These are phyloP conservation scores for Ormyrus thymus DNA, from an alignment of 2,888 invertebrate species.

Conservation along the genomic window DNA sequence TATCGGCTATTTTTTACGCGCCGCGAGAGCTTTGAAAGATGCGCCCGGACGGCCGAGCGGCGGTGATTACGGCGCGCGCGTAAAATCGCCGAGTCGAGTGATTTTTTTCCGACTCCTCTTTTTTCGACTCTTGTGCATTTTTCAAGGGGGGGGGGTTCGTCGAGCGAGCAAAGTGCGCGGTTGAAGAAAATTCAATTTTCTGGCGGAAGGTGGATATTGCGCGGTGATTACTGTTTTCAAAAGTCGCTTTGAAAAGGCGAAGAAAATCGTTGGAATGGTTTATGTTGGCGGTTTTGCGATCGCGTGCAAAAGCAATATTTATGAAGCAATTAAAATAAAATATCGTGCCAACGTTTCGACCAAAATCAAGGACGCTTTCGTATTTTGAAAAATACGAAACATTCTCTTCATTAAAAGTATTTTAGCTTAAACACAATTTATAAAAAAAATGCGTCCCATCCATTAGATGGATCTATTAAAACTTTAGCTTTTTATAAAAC, in stretches of 20 bases:
- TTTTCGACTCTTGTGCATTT: no score
- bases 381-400: not conserved
- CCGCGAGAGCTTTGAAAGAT: constrained; percentile 12
- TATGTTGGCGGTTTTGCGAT: not conserved
- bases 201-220: not conserved
- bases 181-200: no score
- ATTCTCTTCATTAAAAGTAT: not conserved
- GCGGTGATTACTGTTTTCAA: constrained; percentile 12
- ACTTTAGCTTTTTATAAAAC: no score
- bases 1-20: constrained; percentile 19
- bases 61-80: no score
- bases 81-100: no score
- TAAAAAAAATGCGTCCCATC: no score
- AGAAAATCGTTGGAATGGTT: no score
- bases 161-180: no score
- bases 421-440: no score
- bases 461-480: no score
- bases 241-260: not conserved
- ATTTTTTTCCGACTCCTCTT: no score
- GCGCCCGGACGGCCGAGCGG: not conserved
- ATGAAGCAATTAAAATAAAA: not conserved
- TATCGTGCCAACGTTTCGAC: constrained; percentile 2
- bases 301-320: constrained; percentile 20
- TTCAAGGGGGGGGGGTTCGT: no score
- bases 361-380: constrained; percentile 14